Conservation (phyloP, 2,888 invertebrate species). For the Noctua janthina region DNA sequence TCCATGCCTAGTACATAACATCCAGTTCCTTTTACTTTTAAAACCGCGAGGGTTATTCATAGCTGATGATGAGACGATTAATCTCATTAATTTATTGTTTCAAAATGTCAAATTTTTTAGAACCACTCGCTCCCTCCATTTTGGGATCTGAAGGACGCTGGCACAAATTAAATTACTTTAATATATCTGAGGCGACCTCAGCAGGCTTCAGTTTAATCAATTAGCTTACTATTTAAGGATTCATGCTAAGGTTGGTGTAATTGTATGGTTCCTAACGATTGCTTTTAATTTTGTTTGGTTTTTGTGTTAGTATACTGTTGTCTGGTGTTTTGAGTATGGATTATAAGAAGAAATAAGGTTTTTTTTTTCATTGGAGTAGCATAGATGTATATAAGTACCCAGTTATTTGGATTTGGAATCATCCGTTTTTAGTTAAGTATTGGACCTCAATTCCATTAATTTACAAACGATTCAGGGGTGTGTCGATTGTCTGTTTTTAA, state of each 20-base stretch:
- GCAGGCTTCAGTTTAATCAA: constrained; percentile 41
- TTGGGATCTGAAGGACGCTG: constrained; percentile 41
- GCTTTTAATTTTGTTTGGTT: background rate
- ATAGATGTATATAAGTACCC: background rate
- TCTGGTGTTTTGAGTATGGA: background rate
- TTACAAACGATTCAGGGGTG: background rate
- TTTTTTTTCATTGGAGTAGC: background rate
- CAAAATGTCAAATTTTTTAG: constrained; percentile 34
- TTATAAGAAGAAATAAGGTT: too few relatives aligned
- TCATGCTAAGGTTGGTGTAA: constrained; percentile 31
- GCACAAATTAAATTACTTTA: constrained; percentile 56
- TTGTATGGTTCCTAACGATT: constrained; percentile 22
- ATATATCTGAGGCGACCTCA: constrained; percentile 40
- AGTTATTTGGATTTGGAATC: background rate
- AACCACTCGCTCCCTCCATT: constrained; percentile 31
- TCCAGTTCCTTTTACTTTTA: background rate
- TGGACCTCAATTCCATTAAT: background rate
- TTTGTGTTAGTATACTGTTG: background rate
- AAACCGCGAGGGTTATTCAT: background rate
- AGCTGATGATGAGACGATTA: background rate
- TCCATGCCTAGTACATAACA: background rate
- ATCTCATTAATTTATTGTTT: background rate
- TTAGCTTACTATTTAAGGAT: constrained; percentile 57
- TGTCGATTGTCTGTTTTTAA: background rate
- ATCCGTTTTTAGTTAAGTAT: background rate